Evolutionary conservation across 2,113 vertebrate genomes (phyloP).

Genomic region (Notarius quadriscutis): DNA sequence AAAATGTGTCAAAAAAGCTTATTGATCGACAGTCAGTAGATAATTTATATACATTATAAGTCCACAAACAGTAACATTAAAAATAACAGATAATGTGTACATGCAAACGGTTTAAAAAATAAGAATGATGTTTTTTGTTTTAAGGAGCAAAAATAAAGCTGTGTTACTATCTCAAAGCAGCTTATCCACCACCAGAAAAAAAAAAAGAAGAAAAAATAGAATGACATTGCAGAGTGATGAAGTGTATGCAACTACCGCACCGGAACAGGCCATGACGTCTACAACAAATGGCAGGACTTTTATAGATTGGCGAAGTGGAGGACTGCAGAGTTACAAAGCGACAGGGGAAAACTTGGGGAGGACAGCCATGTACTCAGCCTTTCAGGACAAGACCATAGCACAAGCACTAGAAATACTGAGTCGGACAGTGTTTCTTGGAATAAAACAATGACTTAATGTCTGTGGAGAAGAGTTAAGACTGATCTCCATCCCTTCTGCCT

Average conservation of each 20-base stretch:
- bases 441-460: background rate
- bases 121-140: background rate
- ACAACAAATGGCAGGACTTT: constrained; percentile 16
- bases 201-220: background rate
- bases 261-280: constrained; percentile 1
- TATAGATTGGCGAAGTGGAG: constrained; percentile 17
- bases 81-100: background rate
- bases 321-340: background rate
- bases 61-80: background rate
- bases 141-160: background rate
- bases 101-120: background rate
- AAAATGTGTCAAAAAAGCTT: background rate
- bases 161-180: background rate
- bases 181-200: background rate
- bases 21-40: background rate
- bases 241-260: constrained; percentile 4
- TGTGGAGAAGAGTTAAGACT: background rate
- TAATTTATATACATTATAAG: background rate
- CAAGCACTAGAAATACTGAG: background rate
- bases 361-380: background rate
- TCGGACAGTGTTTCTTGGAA: background rate
- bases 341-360: background rate
- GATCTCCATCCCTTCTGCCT: background rate
- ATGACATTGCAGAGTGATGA: constrained; percentile 32
- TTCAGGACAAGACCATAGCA: background rate